Conservation (phyloP, 2,888 invertebrate species). For the Phrixothrix hirtus region DNA sequence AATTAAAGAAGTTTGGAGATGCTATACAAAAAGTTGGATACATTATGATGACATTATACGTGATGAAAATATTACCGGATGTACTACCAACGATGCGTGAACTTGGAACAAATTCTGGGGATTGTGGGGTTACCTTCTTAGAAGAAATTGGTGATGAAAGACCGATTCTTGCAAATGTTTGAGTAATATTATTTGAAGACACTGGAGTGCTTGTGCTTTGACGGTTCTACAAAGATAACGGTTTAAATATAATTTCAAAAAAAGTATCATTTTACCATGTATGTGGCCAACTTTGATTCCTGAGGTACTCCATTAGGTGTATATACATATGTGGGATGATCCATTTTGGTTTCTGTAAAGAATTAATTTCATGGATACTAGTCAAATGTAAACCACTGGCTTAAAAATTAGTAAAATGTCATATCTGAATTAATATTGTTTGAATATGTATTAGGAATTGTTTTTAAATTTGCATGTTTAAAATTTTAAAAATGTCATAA, state of each 20-base stretch:
- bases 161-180: slow-evolving; percentile 48
- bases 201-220: slow-evolving; percentile 47
- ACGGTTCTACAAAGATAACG: slow-evolving; percentile 45
- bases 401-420: not conserved
- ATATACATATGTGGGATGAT: slow-evolving; percentile 75
- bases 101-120: slow-evolving; percentile 61
- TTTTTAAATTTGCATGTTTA: no score
- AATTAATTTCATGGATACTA: slow-evolving; percentile 6
- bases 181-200: slow-evolving; percentile 42
- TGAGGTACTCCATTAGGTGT: slow-evolving; percentile 76
- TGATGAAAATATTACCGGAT: slow-evolving; percentile 34
- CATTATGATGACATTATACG: not conserved
- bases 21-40: slow-evolving; percentile 24
- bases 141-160: slow-evolving; percentile 49
- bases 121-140: slow-evolving; percentile 59
- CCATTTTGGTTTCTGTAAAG: slow-evolving; percentile 59
- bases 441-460: no score
- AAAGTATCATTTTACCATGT: slow-evolving; percentile 84
- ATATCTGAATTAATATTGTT: not conserved
- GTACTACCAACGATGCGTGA: slow-evolving; percentile 40
- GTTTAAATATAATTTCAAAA: no score
- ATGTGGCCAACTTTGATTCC: slow-evolving; percentile 83
- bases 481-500: no score
- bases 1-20: slow-evolving; percentile 54
- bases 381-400: not conserved